Evolutionary conservation across 2,797 vertebrate genomes (phyloP).

Genomic region (Characodon lateralis): DNA sequence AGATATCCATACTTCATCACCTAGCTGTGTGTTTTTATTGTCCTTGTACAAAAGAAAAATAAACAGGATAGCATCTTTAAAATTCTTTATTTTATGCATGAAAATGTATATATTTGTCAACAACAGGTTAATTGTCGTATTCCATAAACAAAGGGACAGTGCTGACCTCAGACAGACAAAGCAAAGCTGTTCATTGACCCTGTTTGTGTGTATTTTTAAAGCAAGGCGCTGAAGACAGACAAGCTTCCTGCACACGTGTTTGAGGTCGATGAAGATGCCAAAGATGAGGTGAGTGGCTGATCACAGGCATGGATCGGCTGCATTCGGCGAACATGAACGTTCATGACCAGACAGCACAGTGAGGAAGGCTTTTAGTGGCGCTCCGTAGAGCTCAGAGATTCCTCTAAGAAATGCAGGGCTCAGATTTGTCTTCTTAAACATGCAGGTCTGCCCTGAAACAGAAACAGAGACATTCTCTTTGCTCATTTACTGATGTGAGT

Average conservation of each 20-base stretch:
- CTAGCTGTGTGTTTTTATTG: neutral
- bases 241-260: slow-evolving; percentile 93
- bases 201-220: slow-evolving; percentile 69
- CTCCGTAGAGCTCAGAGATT: neutral
- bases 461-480: neutral
- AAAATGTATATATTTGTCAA: neutral
- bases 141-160: neutral
- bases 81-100: neutral
- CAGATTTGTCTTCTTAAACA: neutral
- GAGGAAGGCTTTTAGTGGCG: slow-evolving; percentile 4
- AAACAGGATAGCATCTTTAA: neutral
- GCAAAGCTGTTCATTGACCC: slow-evolving; percentile 21
- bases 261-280: slow-evolving; percentile 96
- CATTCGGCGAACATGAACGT: neutral
- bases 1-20: neutral
- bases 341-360: neutral
- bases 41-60: neutral
- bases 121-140: slow-evolving; percentile 1
- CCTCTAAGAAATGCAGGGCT: neutral
- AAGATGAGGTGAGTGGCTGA: slow-evolving; percentile 83
- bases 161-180: neutral
- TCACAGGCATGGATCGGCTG: slow-evolving; percentile 27
- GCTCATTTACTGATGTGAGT: neutral
- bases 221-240: slow-evolving; percentile 94
- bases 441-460: neutral